Conservation (phyloP, 2,888 invertebrate species). For the Drosophila ezoana region DNA sequence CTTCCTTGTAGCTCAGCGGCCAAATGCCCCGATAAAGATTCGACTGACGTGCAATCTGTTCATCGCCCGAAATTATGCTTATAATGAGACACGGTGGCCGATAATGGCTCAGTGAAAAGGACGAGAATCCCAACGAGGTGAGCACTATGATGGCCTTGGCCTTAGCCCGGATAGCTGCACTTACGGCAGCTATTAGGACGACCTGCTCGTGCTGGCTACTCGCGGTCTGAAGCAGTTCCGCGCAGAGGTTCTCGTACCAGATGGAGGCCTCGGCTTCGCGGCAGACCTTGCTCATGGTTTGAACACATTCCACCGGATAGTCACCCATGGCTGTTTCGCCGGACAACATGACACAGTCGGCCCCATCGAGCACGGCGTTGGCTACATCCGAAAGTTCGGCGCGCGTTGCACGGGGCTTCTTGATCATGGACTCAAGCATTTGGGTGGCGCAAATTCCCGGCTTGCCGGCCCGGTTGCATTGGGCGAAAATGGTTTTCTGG, state of each 20-base stretch:
- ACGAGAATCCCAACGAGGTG: slow-evolving; percentile 86
- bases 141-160: slow-evolving; percentile 94
- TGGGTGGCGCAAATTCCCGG: slow-evolving; percentile 99
- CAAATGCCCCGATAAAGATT: slow-evolving; percentile 96
- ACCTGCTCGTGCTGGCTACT: slow-evolving; percentile 90
- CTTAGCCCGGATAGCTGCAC: slow-evolving; percentile 94
- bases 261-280: slow-evolving; percentile 98
- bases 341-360: slow-evolving; percentile 99
- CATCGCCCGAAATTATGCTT: slow-evolving; percentile 91
- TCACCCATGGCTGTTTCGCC: slow-evolving; percentile 99
- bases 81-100: slow-evolving; percentile 96
- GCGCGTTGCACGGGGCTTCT: slow-evolving; percentile 97
- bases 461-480: slow-evolving; percentile 97
- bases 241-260: slow-evolving; percentile 95
- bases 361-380: slow-evolving; percentile 98
- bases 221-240: slow-evolving; percentile 87
- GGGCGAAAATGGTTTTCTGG: slow-evolving; percentile 98
- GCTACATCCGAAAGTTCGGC: slow-evolving; percentile 99
- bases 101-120: slow-evolving; percentile 95
- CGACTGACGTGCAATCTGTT: slow-evolving; percentile 94
- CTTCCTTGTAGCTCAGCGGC: slow-evolving; percentile 93
- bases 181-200: slow-evolving; percentile 95
- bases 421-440: slow-evolving; percentile 99
- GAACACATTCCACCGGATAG: slow-evolving; percentile 95
- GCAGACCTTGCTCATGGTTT: slow-evolving; percentile 95